Conservation (phyloP, 2,113 vertebrate genomes). For the Phyllopteryx taeniolatus region DNA sequence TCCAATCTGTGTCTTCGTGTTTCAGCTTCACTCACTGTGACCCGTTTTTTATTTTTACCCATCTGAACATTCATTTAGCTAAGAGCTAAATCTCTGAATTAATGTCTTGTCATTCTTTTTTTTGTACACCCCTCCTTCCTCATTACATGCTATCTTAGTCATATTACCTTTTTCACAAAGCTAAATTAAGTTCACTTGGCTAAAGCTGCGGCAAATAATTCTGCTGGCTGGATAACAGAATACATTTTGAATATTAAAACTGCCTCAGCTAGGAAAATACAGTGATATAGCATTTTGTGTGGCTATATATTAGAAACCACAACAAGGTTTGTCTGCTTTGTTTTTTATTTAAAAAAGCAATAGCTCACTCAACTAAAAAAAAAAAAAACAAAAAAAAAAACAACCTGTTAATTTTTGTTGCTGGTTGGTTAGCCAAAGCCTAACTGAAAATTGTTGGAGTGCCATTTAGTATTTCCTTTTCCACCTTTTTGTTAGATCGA, state of each 20-base stretch:
- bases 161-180: slow-evolving; percentile 41
- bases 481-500: background rate
- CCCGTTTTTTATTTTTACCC: slow-evolving; percentile 63
- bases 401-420: background rate
- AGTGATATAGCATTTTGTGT: background rate
- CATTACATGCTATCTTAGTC: slow-evolving; percentile 52
- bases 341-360: background rate
- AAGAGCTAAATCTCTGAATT: slow-evolving; percentile 57
- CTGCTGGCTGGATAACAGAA: background rate
- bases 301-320: background rate
- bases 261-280: background rate
- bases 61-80: slow-evolving; percentile 64
- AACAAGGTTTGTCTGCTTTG: background rate
- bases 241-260: background rate
- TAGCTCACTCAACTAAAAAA: background rate
- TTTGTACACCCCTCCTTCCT: slow-evolving; percentile 40
- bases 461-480: background rate
- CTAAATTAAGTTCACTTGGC: slow-evolving; percentile 41
- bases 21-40: slow-evolving; percentile 55
- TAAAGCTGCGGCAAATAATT: slow-evolving; percentile 33
- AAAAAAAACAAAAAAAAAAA: too few relatives aligned
- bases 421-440: background rate
- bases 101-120: slow-evolving; percentile 45
- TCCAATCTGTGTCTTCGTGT: slow-evolving; percentile 60
- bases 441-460: background rate